Evolutionary conservation across 2,888 invertebrate species (phyloP), one percentile per base, ranked within the genome.

Genomic region (Tineola bisselliella): DNA sequence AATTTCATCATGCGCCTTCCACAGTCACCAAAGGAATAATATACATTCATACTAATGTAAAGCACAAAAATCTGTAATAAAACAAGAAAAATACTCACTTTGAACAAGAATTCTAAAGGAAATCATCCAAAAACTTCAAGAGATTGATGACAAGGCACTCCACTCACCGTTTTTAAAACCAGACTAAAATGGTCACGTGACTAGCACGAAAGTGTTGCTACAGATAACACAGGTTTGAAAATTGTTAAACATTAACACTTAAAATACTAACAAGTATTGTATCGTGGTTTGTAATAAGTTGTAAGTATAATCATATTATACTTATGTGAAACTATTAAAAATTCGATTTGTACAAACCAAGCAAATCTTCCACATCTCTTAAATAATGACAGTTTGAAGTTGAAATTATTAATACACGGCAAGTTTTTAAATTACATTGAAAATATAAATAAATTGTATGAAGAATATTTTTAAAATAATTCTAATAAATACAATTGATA

Each of bases 61-160:
- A 74, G 10, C 38, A 19, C 15, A 43, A 59, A 15, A 44, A 59
- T 13, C 3, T 59, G 18, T 17, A n/a, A 59, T 1, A 59, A 15
- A 54, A 19, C 75, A 65, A 66, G 68, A 73, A 80, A 79, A 78
- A 78, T 86, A 87, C 87, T 87, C 81, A 88, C 87, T 84, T 84
- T 76, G 84, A 84, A 79, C 86, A 84, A 77, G 83, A 87, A 86
- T 83, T 84, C 82, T 80, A 81, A 86, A 82, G 86, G 81, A 84
- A 87, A 84, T 83, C 87, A 87, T 87, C 87, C 86, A 87, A 87
- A 87, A 87, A 82, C 78, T 58, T 86, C 73, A 79, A 77, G 76
- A 72, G 75, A 82, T 81, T 87, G 87, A 88, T 88, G 87, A 88
- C 87, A 88, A 87, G 87, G 87, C 87, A 88, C 88, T 87, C 83